These are phyloP conservation scores for Silurus asotus DNA, from an alignment of 2,113 vertebrate genomes.

Conservation along the genomic window DNA sequence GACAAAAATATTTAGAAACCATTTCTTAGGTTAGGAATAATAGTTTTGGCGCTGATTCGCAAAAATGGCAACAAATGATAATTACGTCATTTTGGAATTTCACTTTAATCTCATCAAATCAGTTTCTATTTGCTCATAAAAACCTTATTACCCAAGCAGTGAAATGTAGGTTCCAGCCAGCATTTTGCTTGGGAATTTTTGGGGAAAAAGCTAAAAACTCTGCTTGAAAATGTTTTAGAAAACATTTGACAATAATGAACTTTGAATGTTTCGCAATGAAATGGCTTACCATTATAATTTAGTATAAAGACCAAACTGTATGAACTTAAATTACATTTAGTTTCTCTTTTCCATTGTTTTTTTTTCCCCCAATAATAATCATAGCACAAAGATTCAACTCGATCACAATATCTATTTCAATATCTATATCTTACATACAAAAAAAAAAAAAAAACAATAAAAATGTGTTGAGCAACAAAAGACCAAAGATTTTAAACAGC, in stretches of 20 bases:
- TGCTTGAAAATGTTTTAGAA: too few relatives aligned
- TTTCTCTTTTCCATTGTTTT: neutral
- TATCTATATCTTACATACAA: constrained; percentile 10
- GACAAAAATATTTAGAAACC: too few relatives aligned
- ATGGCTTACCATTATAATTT: constrained; percentile 12
- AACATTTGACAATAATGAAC: neutral
- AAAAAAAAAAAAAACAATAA: neutral
- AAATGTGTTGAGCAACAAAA: neutral
- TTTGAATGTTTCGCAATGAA: constrained; percentile 17
- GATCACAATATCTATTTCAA: neutral
- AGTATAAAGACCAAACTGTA: neutral
- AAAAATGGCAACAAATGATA: neutral
- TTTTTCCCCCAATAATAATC: neutral
- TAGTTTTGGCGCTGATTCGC: neutral
- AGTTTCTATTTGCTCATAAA: neutral
- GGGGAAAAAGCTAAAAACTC: too few relatives aligned
- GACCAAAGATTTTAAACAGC: constrained; percentile 42
- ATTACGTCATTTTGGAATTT: neutral
- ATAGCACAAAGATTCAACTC: constrained; percentile 19
- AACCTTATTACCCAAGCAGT: neutral
- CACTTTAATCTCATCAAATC: neutral
- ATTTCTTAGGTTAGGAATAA: neutral
- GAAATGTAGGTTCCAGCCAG: neutral
- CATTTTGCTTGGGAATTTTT: neutral
- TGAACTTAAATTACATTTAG: neutral